Evolutionary conservation across 2,888 invertebrate species (phyloP).

Genomic region (Polymixis flavicincta): DNA sequence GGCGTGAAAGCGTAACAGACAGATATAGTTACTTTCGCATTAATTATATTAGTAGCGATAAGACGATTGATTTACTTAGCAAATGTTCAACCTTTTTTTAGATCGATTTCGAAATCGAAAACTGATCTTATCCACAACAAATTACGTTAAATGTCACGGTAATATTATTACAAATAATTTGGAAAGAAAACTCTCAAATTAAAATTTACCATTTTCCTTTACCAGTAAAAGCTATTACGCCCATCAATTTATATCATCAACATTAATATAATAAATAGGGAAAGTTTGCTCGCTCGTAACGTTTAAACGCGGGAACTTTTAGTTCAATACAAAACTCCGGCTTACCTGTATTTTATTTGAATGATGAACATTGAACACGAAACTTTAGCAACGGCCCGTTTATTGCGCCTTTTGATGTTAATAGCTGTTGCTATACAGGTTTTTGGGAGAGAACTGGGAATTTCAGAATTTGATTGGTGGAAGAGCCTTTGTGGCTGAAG

Average conservation of each 20-base stretch:
- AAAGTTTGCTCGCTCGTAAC: slow-evolving; percentile 48
- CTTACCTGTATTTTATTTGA: slow-evolving; percentile 51
- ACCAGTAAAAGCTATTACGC: slow-evolving; percentile 51
- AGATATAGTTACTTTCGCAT: too few relatives aligned
- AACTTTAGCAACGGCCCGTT: slow-evolving; percentile 42
- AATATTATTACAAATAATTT: slow-evolving; percentile 20
- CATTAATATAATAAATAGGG: slow-evolving; percentile 64
- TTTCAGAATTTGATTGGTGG: background rate
- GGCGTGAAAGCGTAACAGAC: too few relatives aligned
- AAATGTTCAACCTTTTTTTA: background rate
- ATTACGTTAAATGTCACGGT: slow-evolving; percentile 28
- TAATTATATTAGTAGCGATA: background rate
- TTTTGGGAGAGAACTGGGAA: background rate
- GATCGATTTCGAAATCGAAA: background rate
- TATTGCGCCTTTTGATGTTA: slow-evolving; percentile 33
- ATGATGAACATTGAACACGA: slow-evolving; percentile 54
- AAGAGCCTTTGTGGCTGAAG: too few relatives aligned
- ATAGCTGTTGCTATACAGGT: background rate
- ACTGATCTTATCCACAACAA: background rate
- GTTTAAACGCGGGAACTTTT: slow-evolving; percentile 60
- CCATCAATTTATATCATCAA: slow-evolving; percentile 55
- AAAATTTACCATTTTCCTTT: slow-evolving; percentile 24
- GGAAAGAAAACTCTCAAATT: slow-evolving; percentile 35
- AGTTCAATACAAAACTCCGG: slow-evolving; percentile 45
- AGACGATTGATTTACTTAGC: background rate